Base-by-base conservation (phyloP, 2,888 invertebrate genomes). In the Lithophane ornitopus region DNA sequence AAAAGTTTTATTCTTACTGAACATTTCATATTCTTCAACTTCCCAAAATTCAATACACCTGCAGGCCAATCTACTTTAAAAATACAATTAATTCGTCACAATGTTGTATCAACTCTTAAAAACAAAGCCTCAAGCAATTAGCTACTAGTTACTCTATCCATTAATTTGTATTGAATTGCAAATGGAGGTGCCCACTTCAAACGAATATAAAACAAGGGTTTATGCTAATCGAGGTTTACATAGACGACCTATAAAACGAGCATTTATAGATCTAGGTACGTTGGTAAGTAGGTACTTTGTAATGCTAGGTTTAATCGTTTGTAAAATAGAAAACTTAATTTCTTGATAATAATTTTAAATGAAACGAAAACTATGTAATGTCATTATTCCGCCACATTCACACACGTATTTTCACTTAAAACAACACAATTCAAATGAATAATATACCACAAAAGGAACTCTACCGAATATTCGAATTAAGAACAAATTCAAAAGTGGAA, bases 401-500 rank as follows among this genome's bases (percentile, higher is more conserved):
- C 12, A 34, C 14, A 52, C 22, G 3, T 11, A 12, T 8, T 14
- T 49, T 61, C 76, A 85, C 82, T 12, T 9, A 49, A 46, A 67
- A 68, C 0, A 19, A 1, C 28, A 81, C 49, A 44, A 8, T 46
- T 41, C 0, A 19, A 56, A n/a, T 26, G 0, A n/a, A 49, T 62
- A 44, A 59, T 39, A 16, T 9, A 22, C 39, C 49, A 39, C 12
- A 12, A 70, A 61, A 52, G 66, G 22, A 82, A 65, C 65, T 61
- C 61, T 34, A 73, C 56, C 44, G n/a, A 41, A 70, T 41, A 76
- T 85, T 84, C 74, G 63, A 84, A 86, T 85, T 80, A 80, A 67
- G 85, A 91, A 89, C 88, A 73, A 77, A 74, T 82, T 85, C 80
- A 82, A 82, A 84, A 77, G 84, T 88, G 70, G 85, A 89, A 89